phyloP scores from a whole-genome alignment of 2,113 vertebrate species.

The Salvelinus sp. region DNA sequence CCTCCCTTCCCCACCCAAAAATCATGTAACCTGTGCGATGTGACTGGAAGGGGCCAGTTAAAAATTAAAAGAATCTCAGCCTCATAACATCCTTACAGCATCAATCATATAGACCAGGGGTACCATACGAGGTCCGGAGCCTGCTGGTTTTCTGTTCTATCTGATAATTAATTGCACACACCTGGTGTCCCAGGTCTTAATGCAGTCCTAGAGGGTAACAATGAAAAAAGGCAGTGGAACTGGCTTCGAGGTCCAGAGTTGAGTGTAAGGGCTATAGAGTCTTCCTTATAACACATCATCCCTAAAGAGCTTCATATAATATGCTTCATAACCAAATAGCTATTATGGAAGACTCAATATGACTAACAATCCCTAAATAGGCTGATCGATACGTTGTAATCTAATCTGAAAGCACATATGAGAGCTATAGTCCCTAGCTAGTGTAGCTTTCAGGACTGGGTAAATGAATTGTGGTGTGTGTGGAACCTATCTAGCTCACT shows the following conservation, averaged over 20 bases:
- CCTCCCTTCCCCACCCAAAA: background rate
- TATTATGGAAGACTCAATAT: background rate
- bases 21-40: background rate
- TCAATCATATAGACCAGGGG: no score
- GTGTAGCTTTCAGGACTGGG: background rate
- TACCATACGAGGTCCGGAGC: background rate
- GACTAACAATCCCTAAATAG: background rate
- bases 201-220: no score
- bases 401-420: background rate
- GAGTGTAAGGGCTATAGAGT: no score
- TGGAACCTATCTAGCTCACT: slow-evolving; percentile 1
- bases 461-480: background rate
- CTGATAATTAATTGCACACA: no score
- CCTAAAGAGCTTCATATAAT: background rate
- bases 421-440: background rate
- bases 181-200: no score
- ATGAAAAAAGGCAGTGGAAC: no score
- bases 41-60: no score
- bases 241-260: no score
- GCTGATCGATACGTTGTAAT: background rate
- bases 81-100: background rate
- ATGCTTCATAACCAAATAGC: background rate
- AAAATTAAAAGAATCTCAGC: no score
- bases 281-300: background rate
- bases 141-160: no score